phyloP scores from a whole-genome alignment of 2,888 invertebrate genomes.

The Melinaea marsaeus region DNA sequence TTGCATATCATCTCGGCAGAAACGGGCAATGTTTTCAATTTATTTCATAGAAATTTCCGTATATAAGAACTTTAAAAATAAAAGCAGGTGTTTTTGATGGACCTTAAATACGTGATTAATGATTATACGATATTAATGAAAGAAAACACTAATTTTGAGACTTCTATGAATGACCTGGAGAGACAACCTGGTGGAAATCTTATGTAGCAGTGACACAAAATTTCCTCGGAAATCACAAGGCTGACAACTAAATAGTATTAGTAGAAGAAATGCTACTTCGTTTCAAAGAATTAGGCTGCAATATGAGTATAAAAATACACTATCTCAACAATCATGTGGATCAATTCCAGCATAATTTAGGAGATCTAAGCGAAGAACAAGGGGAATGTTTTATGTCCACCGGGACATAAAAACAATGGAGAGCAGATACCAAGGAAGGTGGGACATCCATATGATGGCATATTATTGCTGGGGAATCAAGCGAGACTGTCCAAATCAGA shows the following conservation, averaged over 20 bases:
- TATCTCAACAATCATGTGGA: background rate
- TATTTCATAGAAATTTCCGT: slow-evolving; percentile 17
- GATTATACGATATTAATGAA: background rate
- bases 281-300: background rate
- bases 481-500: slow-evolving; percentile 11
- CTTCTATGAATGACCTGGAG: background rate
- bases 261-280: background rate
- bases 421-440: slow-evolving; percentile 16
- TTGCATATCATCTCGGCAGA: slow-evolving; percentile 26
- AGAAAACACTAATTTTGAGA: background rate
- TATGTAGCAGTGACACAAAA: background rate
- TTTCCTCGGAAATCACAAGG: background rate
- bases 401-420: slow-evolving; percentile 10
- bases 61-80: slow-evolving; percentile 20
- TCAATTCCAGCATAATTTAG: slow-evolving; percentile 11
- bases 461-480: slow-evolving; percentile 20
- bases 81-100: slow-evolving; percentile 19
- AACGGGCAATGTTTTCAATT: slow-evolving; percentile 18
- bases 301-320: background rate
- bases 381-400: slow-evolving; percentile 9
- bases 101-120: background rate
- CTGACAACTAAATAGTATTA: background rate
- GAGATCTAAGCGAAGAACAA: slow-evolving; percentile 14
- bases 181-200: background rate
- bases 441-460: slow-evolving; percentile 17